Evolutionary conservation across 1,140 invertebrate species (phyloP).

Genomic region (Laodelphax striatellus): DNA sequence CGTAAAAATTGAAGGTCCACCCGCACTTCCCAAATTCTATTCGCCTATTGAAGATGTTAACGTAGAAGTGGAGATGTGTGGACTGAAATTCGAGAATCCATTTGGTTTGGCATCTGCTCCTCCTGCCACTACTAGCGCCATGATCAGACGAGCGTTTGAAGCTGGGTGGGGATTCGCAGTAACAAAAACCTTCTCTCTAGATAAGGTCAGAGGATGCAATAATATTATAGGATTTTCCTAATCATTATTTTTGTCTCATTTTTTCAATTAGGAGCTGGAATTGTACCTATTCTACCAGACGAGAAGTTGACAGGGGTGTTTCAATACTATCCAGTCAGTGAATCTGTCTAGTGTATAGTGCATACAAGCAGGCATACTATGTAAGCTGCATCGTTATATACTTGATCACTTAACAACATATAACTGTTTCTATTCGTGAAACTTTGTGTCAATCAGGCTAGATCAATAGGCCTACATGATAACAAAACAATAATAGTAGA

Average conservation of each 20-base stretch:
- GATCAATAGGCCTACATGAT: too few relatives aligned
- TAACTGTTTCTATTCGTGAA: too few relatives aligned
- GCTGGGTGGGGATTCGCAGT: constrained; percentile 94
- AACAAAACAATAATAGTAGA: too few relatives aligned
- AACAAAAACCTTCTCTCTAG: constrained; percentile 90
- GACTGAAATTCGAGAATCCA: constrained; percentile 89
- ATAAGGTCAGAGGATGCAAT: constrained; percentile 55
- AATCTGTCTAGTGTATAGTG: too few relatives aligned
- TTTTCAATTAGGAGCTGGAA: too few relatives aligned
- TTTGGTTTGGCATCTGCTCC: constrained; percentile 96
- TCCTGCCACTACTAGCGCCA: constrained; percentile 84
- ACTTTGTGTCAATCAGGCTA: too few relatives aligned
- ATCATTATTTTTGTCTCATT: neutral
- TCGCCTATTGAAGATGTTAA: constrained; percentile 91
- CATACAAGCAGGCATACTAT: too few relatives aligned
- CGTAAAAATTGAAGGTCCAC: constrained; percentile 34
- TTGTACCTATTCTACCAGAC: neutral
- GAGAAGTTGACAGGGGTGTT: neutral
- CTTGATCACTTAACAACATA: too few relatives aligned
- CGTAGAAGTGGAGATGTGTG: constrained; percentile 82
- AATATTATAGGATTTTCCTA: neutral
- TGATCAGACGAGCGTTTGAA: constrained; percentile 91
- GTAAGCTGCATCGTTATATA: too few relatives aligned
- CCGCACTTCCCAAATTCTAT: constrained; percentile 80
- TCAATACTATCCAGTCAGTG: too few relatives aligned